phyloP scores from a whole-genome alignment of 1,140 invertebrate genomes.

The Ceratosolen fusciceps region DNA sequence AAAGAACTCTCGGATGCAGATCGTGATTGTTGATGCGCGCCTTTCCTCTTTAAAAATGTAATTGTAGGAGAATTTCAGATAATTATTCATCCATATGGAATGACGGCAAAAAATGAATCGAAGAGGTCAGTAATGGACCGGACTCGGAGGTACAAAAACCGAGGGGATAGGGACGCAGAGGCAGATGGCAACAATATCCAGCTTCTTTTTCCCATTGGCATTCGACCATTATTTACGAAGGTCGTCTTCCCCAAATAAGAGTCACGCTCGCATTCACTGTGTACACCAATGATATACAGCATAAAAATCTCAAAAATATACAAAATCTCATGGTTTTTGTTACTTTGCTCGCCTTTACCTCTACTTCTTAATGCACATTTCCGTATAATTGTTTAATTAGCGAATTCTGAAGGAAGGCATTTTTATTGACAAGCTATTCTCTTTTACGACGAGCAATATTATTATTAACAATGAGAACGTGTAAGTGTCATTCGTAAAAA shows the following conservation, averaged over 20 bases:
- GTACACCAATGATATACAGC: background rate
- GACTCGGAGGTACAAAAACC: background rate
- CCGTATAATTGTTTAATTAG: no score
- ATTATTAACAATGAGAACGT: background rate
- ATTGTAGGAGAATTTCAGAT: constrained; percentile 8
- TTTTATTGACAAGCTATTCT: background rate
- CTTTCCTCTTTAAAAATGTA: background rate
- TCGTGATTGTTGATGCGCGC: background rate
- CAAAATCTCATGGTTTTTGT: background rate
- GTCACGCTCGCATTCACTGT: background rate
- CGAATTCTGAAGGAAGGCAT: background rate
- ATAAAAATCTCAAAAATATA: background rate
- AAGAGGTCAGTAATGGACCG: background rate
- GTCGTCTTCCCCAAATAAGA: background rate
- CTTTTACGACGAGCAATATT: background rate
- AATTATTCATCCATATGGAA: background rate
- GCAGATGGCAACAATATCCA: background rate
- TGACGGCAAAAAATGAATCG: background rate
- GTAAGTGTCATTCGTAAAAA: background rate
- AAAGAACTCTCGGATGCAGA: background rate
- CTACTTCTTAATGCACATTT: no score
- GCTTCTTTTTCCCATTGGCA: background rate
- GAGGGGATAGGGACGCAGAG: background rate
- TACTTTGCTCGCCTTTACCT: background rate
- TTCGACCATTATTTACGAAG: background rate